A percentile compares a stretch with the other conserved stretches of the same genome.
Evolutionary conservation across 2,888 invertebrate species (phyloP).

Genomic region (Carterocephalus palaemon): DNA sequence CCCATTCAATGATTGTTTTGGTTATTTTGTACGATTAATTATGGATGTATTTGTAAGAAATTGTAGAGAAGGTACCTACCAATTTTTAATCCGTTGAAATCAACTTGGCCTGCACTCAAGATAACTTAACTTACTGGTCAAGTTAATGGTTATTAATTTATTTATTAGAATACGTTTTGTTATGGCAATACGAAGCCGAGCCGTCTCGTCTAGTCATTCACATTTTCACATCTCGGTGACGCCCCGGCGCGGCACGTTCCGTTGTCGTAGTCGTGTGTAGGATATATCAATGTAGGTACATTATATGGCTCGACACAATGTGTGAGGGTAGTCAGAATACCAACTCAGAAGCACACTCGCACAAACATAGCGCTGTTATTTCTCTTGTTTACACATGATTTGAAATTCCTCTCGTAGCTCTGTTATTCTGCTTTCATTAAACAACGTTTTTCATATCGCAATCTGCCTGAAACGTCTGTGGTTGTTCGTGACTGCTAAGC

Average conservation of each 20-base stretch:
- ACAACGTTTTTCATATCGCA: slow-evolving; percentile 23
- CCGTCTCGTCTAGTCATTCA: slow-evolving; percentile 70
- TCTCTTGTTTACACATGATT: slow-evolving; percentile 24
- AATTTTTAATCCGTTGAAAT: too few relatives aligned
- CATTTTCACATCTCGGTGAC: slow-evolving; percentile 41
- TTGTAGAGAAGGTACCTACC: too few relatives aligned
- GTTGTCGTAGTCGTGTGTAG: too few relatives aligned
- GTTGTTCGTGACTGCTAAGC: slow-evolving; percentile 18
- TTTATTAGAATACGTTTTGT: slow-evolving; percentile 51
- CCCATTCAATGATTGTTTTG: too few relatives aligned
- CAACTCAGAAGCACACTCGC: slow-evolving; percentile 15
- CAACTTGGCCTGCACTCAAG: too few relatives aligned
- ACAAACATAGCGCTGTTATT: slow-evolving; percentile 13
- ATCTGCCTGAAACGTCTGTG: slow-evolving; percentile 22
- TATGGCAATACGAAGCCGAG: slow-evolving; percentile 53
- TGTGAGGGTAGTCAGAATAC: slow-evolving; percentile 19
- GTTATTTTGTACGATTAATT: too few relatives aligned
- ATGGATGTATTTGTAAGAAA: too few relatives aligned
- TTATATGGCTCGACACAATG: slow-evolving; percentile 25
- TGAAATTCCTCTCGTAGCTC: slow-evolving; percentile 19
- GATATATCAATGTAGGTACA: too few relatives aligned
- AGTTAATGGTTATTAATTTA: too few relatives aligned
- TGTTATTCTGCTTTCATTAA: slow-evolving; percentile 22
- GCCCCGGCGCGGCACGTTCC: slow-evolving; percentile 42
- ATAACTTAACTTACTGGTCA: too few relatives aligned